Evolutionary conservation across 2,888 invertebrate genomes (phyloP).

Genomic region (Acronicta aceris): DNA sequence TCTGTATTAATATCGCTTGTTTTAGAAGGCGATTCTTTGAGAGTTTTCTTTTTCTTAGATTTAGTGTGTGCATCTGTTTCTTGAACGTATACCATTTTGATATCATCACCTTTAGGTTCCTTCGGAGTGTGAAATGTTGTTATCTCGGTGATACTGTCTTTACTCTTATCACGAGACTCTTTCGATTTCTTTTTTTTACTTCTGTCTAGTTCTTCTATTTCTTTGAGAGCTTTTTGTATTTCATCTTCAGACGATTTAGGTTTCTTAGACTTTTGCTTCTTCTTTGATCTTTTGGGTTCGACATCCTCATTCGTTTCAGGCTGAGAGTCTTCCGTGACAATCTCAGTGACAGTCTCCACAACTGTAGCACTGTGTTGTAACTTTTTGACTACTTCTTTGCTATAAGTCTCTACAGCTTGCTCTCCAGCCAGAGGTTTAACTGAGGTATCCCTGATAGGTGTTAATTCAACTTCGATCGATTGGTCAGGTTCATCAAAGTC

Average conservation of each 20-base stretch:
- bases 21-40: slow-evolving; percentile 55
- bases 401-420: slow-evolving; percentile 28
- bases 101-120: slow-evolving; percentile 24
- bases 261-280: slow-evolving; percentile 80
- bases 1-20: slow-evolving; percentile 42
- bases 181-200: slow-evolving; percentile 77
- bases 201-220: slow-evolving; percentile 79
- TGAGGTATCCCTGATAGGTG: slow-evolving; percentile 29
- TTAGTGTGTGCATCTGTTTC: slow-evolving; percentile 53
- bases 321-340: slow-evolving; percentile 52
- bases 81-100: slow-evolving; percentile 25
- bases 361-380: slow-evolving; percentile 75
- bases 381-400: slow-evolving; percentile 67
- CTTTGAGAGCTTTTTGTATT: slow-evolving; percentile 82
- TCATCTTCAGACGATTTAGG: slow-evolving; percentile 77
- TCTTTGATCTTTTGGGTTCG: slow-evolving; percentile 76
- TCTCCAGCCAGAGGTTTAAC: slow-evolving; percentile 31
- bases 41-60: slow-evolving; percentile 66
- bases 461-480: slow-evolving; percentile 47
- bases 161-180: slow-evolving; percentile 66
- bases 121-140: slow-evolving; percentile 23
- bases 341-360: slow-evolving; percentile 69
- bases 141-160: slow-evolving; percentile 54
- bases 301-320: slow-evolving; percentile 56
- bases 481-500: slow-evolving; percentile 77